These are phyloP conservation scores for Glaucomys volans DNA, from an alignment of 2,113 vertebrate genomes.

Conservation along the genomic window DNA sequence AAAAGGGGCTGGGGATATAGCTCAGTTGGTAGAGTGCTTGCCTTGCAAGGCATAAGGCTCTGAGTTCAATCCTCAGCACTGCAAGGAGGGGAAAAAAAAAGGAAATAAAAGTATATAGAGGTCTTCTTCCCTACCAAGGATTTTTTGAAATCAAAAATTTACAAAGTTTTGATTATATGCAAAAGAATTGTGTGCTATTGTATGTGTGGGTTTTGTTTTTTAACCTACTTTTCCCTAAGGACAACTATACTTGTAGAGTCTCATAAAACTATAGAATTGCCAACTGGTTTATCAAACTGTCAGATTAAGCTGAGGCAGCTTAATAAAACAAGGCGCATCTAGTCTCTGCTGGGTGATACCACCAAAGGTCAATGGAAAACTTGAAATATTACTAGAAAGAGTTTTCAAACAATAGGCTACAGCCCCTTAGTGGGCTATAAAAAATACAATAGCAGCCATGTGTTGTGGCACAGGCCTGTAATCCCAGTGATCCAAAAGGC, in stretches of 20 bases:
- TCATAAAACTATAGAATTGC: neutral
- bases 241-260: neutral
- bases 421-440: neutral
- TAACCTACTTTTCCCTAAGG: neutral
- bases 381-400: slow-evolving; percentile 39
- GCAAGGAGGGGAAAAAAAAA: too few relatives aligned
- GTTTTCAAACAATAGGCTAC: neutral
- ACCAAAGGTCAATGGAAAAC: slow-evolving; percentile 12
- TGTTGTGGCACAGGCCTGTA: too few relatives aligned
- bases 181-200: neutral
- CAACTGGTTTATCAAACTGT: neutral
- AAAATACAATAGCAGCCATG: neutral
- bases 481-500: too few relatives aligned
- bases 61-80: too few relatives aligned
- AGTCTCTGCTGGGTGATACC: neutral
- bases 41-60: too few relatives aligned
- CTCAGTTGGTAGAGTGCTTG: too few relatives aligned
- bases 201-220: neutral
- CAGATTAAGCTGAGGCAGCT: neutral
- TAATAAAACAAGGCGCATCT: neutral
- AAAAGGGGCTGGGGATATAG: too few relatives aligned
- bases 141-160: neutral
- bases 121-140: neutral
- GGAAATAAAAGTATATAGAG: neutral
- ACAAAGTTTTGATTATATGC: neutral